Evolutionary conservation across 2,888 invertebrate species (phyloP).

Genomic region (Hybos culiciformis): DNA sequence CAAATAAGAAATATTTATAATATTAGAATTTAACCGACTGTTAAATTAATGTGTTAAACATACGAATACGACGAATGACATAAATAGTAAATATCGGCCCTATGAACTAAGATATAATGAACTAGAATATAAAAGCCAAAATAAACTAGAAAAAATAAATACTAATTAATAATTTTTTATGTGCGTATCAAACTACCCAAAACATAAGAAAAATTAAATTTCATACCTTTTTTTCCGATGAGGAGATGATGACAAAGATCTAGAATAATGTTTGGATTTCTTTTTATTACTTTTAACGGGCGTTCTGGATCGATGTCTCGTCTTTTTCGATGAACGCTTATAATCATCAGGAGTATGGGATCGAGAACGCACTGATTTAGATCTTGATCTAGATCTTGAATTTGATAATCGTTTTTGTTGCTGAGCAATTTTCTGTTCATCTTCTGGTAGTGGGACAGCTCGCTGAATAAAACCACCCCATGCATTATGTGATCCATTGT

Average conservation of each 20-base stretch:
- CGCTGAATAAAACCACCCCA: conserved; percentile 54
- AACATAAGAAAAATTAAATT: too few relatives aligned
- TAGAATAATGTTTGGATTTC: conserved; percentile 30
- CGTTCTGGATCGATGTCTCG: conserved; percentile 17
- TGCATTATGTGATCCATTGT: conserved; percentile 46
- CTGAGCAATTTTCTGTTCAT: too few relatives aligned
- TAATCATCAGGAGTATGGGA: conserved; percentile 21
- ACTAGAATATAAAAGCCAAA: too few relatives aligned
- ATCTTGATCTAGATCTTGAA: conserved; percentile 21
- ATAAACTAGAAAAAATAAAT: too few relatives aligned
- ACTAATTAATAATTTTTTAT: too few relatives aligned
- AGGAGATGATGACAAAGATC: conserved; percentile 30
- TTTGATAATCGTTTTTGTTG: conserved; percentile 29
- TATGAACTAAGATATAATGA: too few relatives aligned
- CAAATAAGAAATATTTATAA: background rate
- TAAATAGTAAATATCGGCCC: too few relatives aligned
- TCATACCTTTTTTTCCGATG: conserved; percentile 31
- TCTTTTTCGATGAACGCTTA: conserved; percentile 17
- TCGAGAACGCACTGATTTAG: conserved; percentile 24
- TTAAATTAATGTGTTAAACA: too few relatives aligned
- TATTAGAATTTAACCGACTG: too few relatives aligned
- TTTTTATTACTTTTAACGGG: conserved; percentile 30
- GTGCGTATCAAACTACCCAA: too few relatives aligned
- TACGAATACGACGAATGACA: too few relatives aligned
- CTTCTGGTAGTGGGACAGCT: conserved; percentile 24